phyloP scores from a whole-genome alignment of 2,113 vertebrate genomes.

The Catharus minimus region DNA sequence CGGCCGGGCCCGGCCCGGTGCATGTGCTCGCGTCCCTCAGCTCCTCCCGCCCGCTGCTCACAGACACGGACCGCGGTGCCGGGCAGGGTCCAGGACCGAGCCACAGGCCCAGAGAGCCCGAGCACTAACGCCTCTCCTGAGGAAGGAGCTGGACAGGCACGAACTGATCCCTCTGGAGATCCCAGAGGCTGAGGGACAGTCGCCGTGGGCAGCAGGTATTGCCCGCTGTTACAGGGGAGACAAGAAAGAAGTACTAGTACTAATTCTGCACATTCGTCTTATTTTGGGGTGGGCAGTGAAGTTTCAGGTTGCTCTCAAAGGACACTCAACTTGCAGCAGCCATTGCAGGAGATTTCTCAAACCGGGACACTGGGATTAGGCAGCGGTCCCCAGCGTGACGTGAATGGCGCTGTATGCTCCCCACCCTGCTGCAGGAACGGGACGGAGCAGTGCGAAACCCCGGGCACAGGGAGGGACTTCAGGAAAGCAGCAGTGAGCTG shows the following conservation, averaged over 20 bases:
- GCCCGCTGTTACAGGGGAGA: background rate
- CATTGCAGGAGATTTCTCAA: background rate
- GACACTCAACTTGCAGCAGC: background rate
- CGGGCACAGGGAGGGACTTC: background rate
- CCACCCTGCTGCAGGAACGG: accelerated
- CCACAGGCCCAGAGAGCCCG: accelerated
- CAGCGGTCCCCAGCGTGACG: accelerated
- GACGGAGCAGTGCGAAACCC: accelerated
- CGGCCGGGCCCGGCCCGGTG: too few species aligned
- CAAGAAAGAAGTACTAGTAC: background rate
- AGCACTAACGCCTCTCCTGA: too few species aligned
- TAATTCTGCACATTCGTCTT: background rate
- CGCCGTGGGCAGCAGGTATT: background rate
- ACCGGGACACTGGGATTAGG: accelerated
- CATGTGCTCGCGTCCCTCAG: accelerated
- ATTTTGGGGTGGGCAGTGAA: background rate
- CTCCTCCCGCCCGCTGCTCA: too few species aligned
- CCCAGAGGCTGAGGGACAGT: background rate
- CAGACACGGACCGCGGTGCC: background rate
- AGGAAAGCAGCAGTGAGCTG: background rate
- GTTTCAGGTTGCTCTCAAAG: background rate
- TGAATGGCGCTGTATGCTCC: background rate
- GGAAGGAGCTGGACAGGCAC: background rate
- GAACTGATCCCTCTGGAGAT: background rate
- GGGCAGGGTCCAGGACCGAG: background rate